Evolutionary conservation across 2,797 vertebrate species (phyloP).

Genomic region (Numenius phaeopus): DNA sequence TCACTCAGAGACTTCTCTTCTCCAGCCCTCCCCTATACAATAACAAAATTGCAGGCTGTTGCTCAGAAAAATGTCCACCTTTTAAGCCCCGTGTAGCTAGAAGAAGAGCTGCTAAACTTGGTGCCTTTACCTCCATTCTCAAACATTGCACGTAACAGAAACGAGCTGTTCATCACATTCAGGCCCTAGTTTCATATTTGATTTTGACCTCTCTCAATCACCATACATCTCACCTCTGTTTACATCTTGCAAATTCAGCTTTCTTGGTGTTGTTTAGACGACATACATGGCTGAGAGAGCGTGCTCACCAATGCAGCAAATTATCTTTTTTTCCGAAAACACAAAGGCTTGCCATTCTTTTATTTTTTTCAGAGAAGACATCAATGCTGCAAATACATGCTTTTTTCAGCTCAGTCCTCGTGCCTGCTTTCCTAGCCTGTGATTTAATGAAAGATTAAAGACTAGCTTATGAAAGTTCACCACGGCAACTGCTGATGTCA

Average conservation of each 20-base stretch:
- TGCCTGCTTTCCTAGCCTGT: conserved; percentile 23
- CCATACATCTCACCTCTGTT: background rate
- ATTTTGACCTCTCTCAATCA: background rate
- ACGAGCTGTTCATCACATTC: background rate
- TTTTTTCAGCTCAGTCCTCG: conserved; percentile 6
- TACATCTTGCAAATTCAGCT: background rate
- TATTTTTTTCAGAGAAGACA: background rate
- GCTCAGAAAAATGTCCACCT: background rate
- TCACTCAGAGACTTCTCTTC: background rate
- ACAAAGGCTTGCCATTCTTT: background rate
- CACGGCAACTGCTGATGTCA: conserved; percentile 65
- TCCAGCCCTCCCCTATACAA: background rate
- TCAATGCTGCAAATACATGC: background rate
- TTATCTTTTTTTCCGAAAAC: background rate
- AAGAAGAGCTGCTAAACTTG: background rate
- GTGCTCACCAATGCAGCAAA: background rate
- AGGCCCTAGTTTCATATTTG: background rate
- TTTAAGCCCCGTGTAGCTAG: background rate
- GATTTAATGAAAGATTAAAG: conserved; percentile 64
- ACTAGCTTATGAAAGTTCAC: conserved; percentile 46
- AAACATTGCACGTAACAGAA: background rate
- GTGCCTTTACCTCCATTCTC: background rate
- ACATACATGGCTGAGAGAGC: background rate
- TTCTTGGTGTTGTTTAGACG: background rate
- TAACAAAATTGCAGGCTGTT: rapidly evolving